A percentile compares a stretch with the other conserved stretches of the same genome.
These are phyloP conservation scores for Saguinus midas DNA, from an alignment of 2,113 vertebrate species.

Conservation along the genomic window DNA sequence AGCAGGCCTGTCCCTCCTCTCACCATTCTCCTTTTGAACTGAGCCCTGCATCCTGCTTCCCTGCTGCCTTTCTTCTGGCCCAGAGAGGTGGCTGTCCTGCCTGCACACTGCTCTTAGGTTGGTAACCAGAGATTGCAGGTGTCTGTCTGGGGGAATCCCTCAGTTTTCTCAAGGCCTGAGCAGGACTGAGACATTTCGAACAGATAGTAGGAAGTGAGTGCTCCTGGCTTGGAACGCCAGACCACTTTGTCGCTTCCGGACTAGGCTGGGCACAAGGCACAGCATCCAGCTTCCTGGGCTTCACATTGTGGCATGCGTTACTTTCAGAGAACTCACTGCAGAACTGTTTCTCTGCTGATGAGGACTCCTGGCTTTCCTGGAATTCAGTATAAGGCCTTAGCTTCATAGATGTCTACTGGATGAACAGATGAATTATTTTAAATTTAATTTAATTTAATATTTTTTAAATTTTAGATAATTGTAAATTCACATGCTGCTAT, in stretches of 20 bases:
- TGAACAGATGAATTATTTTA: background rate
- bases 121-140: background rate
- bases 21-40: background rate
- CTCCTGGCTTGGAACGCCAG: background rate
- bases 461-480: slow-evolving; percentile 3
- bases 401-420: background rate
- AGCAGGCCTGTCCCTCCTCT: background rate
- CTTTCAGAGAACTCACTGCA: background rate
- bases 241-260: background rate
- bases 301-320: background rate
- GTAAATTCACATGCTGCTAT: background rate
- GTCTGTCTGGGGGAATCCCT: background rate
- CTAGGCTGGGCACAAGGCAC: background rate
- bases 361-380: background rate
- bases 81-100: background rate
- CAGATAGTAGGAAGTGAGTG: background rate
- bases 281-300: too few relatives aligned
- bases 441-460: background rate
- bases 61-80: background rate
- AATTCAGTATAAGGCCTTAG: background rate
- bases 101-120: background rate
- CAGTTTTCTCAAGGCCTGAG: background rate
- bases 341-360: background rate
- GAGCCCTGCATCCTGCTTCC: background rate
- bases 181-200: background rate